phyloP scores from a whole-genome alignment of 2,113 vertebrate species.

The Tachuris rubrigastra region DNA sequence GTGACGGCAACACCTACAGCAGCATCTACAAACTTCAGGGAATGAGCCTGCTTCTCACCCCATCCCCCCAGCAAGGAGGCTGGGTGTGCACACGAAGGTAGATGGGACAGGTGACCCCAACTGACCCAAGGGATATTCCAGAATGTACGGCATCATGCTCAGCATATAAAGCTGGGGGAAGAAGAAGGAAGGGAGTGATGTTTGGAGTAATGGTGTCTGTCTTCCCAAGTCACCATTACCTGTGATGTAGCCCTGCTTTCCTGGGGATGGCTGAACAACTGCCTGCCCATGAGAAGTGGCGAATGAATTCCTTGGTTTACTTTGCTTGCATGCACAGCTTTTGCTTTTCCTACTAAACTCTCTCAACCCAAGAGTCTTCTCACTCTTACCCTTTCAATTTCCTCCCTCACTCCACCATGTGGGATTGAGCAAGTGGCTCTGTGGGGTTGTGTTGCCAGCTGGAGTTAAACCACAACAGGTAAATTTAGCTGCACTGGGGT shows the following conservation, averaged over 20 bases:
- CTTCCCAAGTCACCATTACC: not conserved
- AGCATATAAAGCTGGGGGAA: not conserved
- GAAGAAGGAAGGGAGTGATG: not conserved
- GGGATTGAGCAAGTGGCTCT: not conserved
- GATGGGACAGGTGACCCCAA: not conserved
- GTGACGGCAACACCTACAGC: not conserved
- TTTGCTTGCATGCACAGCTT: not conserved
- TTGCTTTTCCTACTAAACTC: not conserved
- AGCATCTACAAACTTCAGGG: not conserved
- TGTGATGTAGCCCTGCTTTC: not conserved
- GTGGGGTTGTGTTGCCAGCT: not conserved
- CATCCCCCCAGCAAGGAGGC: not conserved
- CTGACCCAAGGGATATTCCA: not conserved
- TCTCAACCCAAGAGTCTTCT: not conserved
- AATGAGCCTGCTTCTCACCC: not conserved
- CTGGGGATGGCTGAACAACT: not conserved
- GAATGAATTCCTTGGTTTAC: not conserved
- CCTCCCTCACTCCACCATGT: not conserved
- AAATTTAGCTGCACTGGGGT: not conserved
- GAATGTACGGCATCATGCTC: not conserved
- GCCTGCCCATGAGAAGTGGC: not conserved
- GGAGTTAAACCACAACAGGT: not conserved
- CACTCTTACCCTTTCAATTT: not conserved
- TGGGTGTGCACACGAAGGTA: not conserved
- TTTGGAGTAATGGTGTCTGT: not conserved